These are phyloP conservation scores for Magallana angulata DNA, from an alignment of 1,140 invertebrate species.

Conservation along the genomic window DNA sequence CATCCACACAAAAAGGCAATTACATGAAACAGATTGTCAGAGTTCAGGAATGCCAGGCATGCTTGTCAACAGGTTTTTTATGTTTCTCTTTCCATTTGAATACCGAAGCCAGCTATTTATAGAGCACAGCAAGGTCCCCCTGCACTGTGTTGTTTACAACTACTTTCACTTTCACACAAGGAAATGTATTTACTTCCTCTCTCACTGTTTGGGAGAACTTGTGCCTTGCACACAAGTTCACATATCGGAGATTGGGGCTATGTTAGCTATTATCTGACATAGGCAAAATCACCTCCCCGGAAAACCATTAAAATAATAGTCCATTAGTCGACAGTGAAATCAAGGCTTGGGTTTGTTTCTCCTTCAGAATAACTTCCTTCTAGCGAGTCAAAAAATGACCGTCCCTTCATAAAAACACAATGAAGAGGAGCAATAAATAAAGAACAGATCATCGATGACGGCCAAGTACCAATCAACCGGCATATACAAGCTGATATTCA, in stretches of 20 bases:
- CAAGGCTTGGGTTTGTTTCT: neutral
- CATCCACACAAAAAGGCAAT: constrained; percentile 1
- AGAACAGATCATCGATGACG: neutral
- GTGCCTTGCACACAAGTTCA: neutral
- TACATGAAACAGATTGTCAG: constrained; percentile 28
- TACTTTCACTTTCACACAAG: neutral
- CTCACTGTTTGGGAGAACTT: neutral
- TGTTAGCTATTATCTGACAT: neutral
- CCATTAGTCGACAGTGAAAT: constrained; percentile 1
- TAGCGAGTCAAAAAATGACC: neutral
- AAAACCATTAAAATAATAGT: neutral
- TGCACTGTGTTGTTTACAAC: no score
- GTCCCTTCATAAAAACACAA: neutral
- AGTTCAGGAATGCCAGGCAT: neutral
- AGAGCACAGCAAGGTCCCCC: neutral
- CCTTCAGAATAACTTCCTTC: neutral
- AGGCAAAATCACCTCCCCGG: neutral
- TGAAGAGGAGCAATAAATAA: neutral
- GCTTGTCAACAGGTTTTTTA: constrained; percentile 4
- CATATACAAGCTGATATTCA: no score
- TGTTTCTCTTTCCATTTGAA: neutral
- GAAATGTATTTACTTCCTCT: neutral
- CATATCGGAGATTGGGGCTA: neutral
- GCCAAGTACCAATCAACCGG: no score
- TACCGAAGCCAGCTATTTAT: neutral